A percentile compares a stretch with the other conserved stretches of the same genome.
Conservation (phyloP, 2,888 invertebrate genomes). For the Rhagophthalmus giganteus region DNA sequence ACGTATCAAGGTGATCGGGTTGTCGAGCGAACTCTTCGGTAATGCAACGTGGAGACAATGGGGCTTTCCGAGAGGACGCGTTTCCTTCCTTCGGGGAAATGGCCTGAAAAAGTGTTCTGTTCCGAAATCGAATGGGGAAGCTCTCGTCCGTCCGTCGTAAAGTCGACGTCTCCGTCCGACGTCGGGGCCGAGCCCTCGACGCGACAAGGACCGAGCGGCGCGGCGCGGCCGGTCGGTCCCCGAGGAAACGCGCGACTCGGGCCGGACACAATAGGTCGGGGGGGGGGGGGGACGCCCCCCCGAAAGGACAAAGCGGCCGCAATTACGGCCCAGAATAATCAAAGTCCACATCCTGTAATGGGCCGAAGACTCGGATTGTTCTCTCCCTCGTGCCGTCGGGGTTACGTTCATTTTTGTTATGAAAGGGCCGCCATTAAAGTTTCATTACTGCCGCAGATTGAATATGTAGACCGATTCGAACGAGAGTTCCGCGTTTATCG, state of each 20-base stretch:
- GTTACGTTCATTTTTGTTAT: constrained; percentile 42
- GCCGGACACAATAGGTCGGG: constrained; percentile 47
- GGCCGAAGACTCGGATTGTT: constrained; percentile 43
- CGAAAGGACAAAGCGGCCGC: constrained; percentile 52
- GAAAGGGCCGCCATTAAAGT: constrained; percentile 45
- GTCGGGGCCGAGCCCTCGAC: constrained; percentile 1
- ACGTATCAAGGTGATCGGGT: constrained; percentile 29
- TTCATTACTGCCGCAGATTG: constrained; percentile 38
- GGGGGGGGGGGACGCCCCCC: no score
- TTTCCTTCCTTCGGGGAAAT: constrained; percentile 44
- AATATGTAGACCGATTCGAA: constrained; percentile 26
- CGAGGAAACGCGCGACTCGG: constrained; percentile 36
- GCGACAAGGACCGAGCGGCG: constrained; percentile 20
- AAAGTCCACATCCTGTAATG: constrained; percentile 53
- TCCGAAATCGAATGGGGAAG: constrained; percentile 29
- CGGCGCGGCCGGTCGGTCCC: constrained; percentile 23
- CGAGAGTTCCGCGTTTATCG: constrained; percentile 16
- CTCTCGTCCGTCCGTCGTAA: constrained; percentile 27
- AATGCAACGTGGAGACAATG: constrained; percentile 41
- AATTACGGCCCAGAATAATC: constrained; percentile 53
- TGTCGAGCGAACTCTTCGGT: constrained; percentile 34
- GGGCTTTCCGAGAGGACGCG: constrained; percentile 44
- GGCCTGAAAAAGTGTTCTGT: constrained; percentile 42
- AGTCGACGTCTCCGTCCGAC: constrained; percentile 25
- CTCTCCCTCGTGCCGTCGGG: constrained; percentile 34